A percentile compares a stretch with the other conserved stretches of the same genome.
Evolutionary conservation across 1,140 invertebrate species (phyloP).

Genomic region (Neotoxoptera formosana): DNA sequence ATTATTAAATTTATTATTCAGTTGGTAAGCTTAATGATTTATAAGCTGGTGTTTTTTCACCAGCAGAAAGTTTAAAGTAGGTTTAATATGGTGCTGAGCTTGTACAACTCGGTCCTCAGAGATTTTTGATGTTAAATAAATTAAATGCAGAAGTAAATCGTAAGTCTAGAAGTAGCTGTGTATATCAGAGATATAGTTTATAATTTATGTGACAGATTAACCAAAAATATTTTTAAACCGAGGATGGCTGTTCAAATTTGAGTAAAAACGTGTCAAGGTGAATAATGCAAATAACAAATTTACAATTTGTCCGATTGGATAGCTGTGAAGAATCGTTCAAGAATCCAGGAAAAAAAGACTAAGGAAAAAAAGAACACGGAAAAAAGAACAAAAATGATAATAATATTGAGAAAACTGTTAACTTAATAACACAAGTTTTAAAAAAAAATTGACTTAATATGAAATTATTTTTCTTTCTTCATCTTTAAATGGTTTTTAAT

Average conservation of each 20-base stretch:
- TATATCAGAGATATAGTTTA: background rate
- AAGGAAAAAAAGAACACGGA: too few relatives aligned
- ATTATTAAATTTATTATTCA: too few relatives aligned
- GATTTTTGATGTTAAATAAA: background rate
- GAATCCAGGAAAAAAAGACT: too few relatives aligned
- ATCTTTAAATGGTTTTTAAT: too few relatives aligned
- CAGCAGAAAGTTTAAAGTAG: background rate
- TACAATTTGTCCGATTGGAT: background rate
- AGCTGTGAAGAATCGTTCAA: too few relatives aligned
- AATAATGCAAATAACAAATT: background rate
- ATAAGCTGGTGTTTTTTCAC: background rate
- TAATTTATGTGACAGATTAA: background rate
- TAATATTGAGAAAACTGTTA: too few relatives aligned
- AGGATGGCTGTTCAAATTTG: background rate
- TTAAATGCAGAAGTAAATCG: background rate
- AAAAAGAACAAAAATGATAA: too few relatives aligned
- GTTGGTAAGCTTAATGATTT: background rate
- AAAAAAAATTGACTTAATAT: too few relatives aligned
- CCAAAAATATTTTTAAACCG: background rate
- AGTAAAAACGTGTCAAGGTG: background rate
- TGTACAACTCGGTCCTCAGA: background rate
- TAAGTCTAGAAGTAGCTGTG: background rate
- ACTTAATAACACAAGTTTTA: too few relatives aligned
- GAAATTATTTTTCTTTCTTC: too few relatives aligned
- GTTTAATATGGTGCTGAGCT: background rate